Conservation (phyloP, 2,797 vertebrate genomes). For the Sebastolobus altivelis region DNA sequence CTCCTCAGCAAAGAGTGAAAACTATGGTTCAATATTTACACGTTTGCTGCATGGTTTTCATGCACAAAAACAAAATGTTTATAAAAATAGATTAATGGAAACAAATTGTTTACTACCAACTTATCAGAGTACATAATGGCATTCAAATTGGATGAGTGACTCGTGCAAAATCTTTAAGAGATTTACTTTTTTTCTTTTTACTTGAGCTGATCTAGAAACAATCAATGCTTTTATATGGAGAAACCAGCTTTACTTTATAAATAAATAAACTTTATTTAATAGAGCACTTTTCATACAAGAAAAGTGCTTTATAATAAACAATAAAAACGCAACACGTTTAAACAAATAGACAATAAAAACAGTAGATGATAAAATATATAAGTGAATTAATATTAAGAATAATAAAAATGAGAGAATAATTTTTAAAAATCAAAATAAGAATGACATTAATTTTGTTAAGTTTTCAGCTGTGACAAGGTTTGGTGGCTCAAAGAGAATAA, state of each 20-base stretch:
- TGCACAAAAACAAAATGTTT: not conserved
- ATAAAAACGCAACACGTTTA: too few relatives aligned
- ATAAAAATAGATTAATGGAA: not conserved
- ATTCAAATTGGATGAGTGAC: not conserved
- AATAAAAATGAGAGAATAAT: not conserved
- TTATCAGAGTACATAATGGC: not conserved
- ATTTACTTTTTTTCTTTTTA: too few relatives aligned
- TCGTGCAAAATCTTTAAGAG: not conserved
- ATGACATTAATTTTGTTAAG: accelerated
- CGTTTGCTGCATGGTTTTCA: not conserved
- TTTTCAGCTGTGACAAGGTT: not conserved
- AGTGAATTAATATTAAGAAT: not conserved
- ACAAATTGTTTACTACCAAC: not conserved
- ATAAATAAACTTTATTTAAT: not conserved
- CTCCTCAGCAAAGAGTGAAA: not conserved
- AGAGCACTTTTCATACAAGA: not conserved
- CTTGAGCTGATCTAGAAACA: not conserved
- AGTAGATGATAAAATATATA: not conserved
- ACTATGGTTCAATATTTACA: not conserved
- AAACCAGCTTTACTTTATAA: constrained; percentile 20
- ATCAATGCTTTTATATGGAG: not conserved
- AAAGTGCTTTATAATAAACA: not conserved
- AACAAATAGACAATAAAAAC: too few relatives aligned
- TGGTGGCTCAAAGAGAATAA: not conserved
- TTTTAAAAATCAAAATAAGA: too few relatives aligned